Evolutionary conservation across 2,797 vertebrate species (phyloP), one percentile per base, ranked within the genome.

Genomic region (Takifugu ocellatus): DNA sequence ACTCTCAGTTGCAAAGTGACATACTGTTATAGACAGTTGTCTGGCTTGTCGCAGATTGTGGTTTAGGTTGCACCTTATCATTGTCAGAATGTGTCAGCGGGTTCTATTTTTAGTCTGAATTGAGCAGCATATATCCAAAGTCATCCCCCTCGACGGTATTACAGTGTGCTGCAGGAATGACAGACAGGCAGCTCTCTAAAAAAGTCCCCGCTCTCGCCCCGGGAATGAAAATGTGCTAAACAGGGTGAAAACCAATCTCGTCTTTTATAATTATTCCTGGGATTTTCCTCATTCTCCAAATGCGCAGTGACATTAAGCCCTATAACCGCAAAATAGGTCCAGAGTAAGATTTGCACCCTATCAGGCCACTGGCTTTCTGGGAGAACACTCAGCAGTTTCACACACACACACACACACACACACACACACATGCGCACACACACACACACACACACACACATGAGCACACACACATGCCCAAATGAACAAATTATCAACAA

Each of bases 241-340:
- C 77, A 82, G 72, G 75, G 80, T 84, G 82, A 83, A 87, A 87
- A 82, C 79, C 84, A 88, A 87, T 87, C 81, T 87, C 50, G 36
- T 77, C 81, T 85, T 85, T 84, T 67, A 84, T 81, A 85, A 87
- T 88, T 79, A 87, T 84, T 78, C 71, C 80, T 75, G 76, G 79
- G 84, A 86, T 85, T 85, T 85, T 84, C 74, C 70, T 57, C 68
- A 7, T 75, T 78, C 77, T 82, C 72, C 79, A 68, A 84, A 84
- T 85, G 85, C 75, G 76, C 68, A 84, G 70, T 87, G 86, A 88
- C 86, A 84, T 87, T 89, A 87, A 87, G 79, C 77, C 82, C 68
- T 68, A 71, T 71, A 79, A 78, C 74, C 75, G 77, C 69, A 68
- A 78, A 77, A 86, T 79, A 62, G 75, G 67, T 59, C 79, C 63